These are phyloP conservation scores for Tribolium madens DNA, from an alignment of 1,140 invertebrate species.

Conservation along the genomic window DNA sequence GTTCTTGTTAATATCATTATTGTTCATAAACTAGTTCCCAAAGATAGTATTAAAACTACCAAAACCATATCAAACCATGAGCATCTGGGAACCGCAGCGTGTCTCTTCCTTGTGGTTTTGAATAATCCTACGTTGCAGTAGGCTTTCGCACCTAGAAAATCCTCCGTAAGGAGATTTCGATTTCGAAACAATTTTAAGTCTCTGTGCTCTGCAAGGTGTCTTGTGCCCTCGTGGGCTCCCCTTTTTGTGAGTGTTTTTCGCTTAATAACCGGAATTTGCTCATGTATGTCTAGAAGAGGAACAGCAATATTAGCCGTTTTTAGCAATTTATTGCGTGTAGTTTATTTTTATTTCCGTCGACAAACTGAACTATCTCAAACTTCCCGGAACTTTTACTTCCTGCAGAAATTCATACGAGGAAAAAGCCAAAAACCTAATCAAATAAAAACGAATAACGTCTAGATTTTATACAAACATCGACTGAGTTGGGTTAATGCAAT, in stretches of 20 bases:
- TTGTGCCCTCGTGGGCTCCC: background rate
- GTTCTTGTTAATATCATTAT: background rate
- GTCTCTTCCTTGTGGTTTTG: constrained; percentile 1
- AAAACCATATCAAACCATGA: constrained; percentile 17
- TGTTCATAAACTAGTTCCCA: background rate
- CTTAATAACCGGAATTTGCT: constrained; percentile 22
- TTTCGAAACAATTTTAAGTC: constrained; percentile 8
- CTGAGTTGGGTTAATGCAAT: background rate
- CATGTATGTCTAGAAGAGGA: constrained; percentile 2
- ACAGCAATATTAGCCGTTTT: constrained; percentile 23
- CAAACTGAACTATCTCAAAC: constrained; percentile 37
- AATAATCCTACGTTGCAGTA: constrained; percentile 4
- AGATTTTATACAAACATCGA: constrained; percentile 30
- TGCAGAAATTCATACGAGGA: constrained; percentile 14
- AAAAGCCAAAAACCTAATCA: constrained; percentile 31
- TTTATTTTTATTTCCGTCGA: constrained; percentile 37
- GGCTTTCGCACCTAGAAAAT: constrained; percentile 16
- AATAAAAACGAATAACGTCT: constrained; percentile 25
- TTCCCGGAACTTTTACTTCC: constrained; percentile 28
- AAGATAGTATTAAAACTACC: background rate
- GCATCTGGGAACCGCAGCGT: constrained; percentile 5
- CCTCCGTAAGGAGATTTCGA: constrained; percentile 14
- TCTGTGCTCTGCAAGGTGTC: background rate
- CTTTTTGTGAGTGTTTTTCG: background rate
- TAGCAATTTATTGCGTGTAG: constrained; percentile 36